Percentiles rank a stretch among this genome's conserved stretches.
Evolutionary conservation across 2,888 invertebrate species (phyloP).

Genomic region (Temnothorax rugatulus): DNA sequence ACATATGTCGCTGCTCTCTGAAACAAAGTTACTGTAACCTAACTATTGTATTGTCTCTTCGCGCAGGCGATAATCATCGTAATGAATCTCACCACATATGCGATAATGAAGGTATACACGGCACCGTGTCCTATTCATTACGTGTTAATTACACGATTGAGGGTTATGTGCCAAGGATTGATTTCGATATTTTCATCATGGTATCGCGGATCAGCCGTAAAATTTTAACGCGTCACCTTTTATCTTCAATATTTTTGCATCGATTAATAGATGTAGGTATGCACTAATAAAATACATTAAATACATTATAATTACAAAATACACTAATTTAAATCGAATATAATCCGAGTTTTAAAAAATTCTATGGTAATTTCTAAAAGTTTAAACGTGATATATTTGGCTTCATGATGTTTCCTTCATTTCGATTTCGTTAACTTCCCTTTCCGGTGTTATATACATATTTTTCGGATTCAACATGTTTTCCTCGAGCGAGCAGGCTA

Average conservation of each 20-base stretch:
- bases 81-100: conserved; percentile 22
- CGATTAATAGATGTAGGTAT: not conserved
- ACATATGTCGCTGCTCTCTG: not conserved
- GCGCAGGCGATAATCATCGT: conserved; percentile 24
- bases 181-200: conserved; percentile 1
- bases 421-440: not conserved
- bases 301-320: not conserved
- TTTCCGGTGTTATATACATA: not conserved
- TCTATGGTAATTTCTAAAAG: not conserved
- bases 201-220: not conserved
- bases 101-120: conserved; percentile 28
- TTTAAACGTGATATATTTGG: not conserved
- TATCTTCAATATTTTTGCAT: not conserved
- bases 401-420: not conserved
- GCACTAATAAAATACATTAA: too few species aligned
- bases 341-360: not conserved
- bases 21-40: conserved; percentile 39
- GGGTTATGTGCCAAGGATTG: not conserved
- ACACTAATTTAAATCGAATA: not conserved
- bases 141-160: conserved; percentile 21
- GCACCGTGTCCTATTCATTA: conserved; percentile 23
- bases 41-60: conserved; percentile 40
- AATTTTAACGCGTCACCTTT: not conserved
- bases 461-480: not conserved
- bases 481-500: not conserved